Conservation (phyloP, 2,113 vertebrate species). For the Nibea albiflora region DNA sequence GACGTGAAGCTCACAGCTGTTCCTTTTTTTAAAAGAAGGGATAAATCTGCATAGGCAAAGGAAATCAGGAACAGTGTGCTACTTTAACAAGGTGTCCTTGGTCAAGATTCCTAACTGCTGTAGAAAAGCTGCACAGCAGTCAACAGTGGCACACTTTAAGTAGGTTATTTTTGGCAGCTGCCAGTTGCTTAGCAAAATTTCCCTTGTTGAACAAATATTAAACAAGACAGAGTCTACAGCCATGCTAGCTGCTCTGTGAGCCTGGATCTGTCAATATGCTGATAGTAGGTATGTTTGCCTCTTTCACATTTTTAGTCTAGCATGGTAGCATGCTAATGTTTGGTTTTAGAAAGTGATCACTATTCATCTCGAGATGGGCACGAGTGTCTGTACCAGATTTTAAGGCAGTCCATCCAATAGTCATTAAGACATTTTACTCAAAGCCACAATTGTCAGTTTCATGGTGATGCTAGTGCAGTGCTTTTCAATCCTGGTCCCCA, state of each 20-base stretch:
- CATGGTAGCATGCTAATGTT: neutral
- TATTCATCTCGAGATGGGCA: too few species aligned
- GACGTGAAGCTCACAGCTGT: neutral
- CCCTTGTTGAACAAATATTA: conserved; percentile 21
- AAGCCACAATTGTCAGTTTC: neutral
- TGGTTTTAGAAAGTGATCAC: neutral
- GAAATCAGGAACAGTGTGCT: conserved; percentile 19
- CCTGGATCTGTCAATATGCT: neutral
- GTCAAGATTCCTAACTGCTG: conserved; percentile 33
- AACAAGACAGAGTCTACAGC: conserved; percentile 14
- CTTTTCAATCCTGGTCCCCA: too few species aligned
- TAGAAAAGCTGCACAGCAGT: conserved; percentile 43
- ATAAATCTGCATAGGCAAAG: conserved; percentile 26
- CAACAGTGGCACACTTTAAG: conserved; percentile 37
- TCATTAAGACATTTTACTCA: neutral
- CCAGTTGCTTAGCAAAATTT: conserved; percentile 47
- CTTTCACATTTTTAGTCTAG: neutral
- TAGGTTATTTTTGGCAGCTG: conserved; percentile 57
- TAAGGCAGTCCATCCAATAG: too few species aligned
- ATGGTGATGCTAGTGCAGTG: neutral
- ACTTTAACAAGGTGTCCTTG: conserved; percentile 47
- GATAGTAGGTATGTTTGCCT: neutral
- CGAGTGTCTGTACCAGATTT: neutral
- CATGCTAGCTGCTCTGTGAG: neutral
- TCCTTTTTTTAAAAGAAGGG: neutral